Evolutionary conservation across 2,113 vertebrate species (phyloP), one percentile per base, ranked within the genome.

Genomic region (Hippocampus guttulatus): DNA sequence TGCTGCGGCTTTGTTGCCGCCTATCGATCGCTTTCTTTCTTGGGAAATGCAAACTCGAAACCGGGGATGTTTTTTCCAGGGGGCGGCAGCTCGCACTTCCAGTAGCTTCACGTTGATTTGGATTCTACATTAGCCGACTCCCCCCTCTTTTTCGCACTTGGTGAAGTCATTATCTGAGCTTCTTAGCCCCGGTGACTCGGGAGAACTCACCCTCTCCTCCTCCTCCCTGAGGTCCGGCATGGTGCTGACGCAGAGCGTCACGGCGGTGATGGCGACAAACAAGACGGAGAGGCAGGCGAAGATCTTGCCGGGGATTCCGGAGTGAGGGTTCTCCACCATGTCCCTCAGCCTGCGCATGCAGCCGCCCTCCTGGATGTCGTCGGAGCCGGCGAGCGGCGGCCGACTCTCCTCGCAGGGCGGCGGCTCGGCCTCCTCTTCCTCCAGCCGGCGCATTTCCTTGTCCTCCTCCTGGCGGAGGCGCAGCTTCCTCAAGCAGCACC

Each of bases 191-290:
- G 30, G 30, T 5, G 33, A 5, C 3, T 3, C 21, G 8, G 23
- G 58, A 25, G 43, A 10, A 90, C 95, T 96, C 86, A 98, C 96
- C 94, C 94, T 91, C 76, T 98, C 96, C 85, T 98, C 96, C 73
- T 98, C 96, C 4, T 94, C 95, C 76, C 96, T 90, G 75, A 99
- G 89, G 81, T 99, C 97, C 1, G 97, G 96, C 96, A 98, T 97
- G 87, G 97, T 99, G 91, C 97, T 96, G 82, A 98, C 90, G 84
- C 97, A 99, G 79, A 99, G 93, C 74, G 95, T 97, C 71, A 99
- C 94, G 0, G 96, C 94, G 0, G 96, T 98, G 89, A 97, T 95
- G 78, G 93, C 95, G 83, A 99, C 96, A 84, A 98, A 98, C 62
- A 94, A 80, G 76, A 98, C 80, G 0, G 97, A 98, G 75, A 99